Conservation (phyloP, 2,888 invertebrate genomes). For the Myopa testacea region DNA sequence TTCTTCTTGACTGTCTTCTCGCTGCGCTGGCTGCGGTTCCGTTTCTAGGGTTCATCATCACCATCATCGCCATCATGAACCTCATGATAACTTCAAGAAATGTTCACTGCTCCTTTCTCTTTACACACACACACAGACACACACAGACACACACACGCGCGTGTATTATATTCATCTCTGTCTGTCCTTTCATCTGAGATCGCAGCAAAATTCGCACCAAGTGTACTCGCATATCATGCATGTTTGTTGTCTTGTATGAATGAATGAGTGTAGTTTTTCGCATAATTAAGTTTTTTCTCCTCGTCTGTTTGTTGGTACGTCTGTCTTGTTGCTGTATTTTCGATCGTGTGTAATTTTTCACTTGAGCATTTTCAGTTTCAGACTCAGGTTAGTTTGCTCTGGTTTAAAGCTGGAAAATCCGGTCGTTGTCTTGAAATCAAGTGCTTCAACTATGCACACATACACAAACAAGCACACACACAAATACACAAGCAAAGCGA, state of each 20-base stretch:
- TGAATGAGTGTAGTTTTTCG: not conserved
- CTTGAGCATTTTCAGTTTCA: conserved; percentile 20
- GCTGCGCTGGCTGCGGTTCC: conserved; percentile 5
- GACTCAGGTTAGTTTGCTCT: conserved; percentile 9
- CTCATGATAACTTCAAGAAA: not conserved
- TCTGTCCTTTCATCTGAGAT: not conserved
- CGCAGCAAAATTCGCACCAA: conserved; percentile 8
- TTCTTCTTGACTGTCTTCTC: not conserved
- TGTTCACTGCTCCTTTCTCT: conserved; percentile 20
- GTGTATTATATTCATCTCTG: not conserved
- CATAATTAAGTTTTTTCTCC: not conserved
- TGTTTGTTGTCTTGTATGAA: not conserved
- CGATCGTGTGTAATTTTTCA: conserved; percentile 19
- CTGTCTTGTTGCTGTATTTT: not conserved
- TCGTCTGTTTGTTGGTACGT: not conserved
- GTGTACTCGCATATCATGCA: no score
- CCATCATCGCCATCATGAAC: conserved; percentile 1
- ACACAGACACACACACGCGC: not conserved
- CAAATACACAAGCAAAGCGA: not conserved
- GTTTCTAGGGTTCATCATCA: conserved; percentile 24
- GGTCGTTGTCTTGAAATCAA: not conserved
- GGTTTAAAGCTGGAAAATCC: conserved; percentile 14
- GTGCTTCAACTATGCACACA: no score
- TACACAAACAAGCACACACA: not conserved
- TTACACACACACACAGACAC: conserved; percentile 10